Evolutionary conservation across 2,888 invertebrate species (phyloP).

Genomic region (Saturnia japonica): DNA sequence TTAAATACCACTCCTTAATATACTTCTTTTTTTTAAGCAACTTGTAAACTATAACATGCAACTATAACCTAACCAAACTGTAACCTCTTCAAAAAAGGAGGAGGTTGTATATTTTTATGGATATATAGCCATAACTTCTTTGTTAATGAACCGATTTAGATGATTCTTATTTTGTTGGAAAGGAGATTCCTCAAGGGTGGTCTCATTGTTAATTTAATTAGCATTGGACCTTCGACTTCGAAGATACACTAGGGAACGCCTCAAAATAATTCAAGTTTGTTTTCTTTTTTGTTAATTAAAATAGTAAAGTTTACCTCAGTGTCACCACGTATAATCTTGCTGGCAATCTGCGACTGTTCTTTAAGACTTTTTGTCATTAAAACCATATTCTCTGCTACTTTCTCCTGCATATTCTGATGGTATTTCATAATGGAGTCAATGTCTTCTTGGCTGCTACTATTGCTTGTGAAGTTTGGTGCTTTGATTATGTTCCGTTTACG

Average conservation of each 20-base stretch:
- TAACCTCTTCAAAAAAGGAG: no score
- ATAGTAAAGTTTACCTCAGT: constrained; percentile 83
- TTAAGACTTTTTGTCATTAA: constrained; percentile 92
- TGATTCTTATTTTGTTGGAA: no score
- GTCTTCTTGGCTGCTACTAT: constrained; percentile 83
- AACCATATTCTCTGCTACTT: constrained; percentile 97
- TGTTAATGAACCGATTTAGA: no score
- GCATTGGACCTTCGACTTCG: no score
- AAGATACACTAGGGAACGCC: no score
- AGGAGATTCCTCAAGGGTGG: no score
- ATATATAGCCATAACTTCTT: no score
- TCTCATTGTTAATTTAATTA: no score
- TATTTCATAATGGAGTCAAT: constrained; percentile 92
- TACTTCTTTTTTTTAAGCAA: neutral
- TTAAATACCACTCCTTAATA: neutral
- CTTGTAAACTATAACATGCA: neutral
- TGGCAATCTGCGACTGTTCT: constrained; percentile 94
- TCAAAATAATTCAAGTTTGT: no score
- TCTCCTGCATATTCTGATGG: constrained; percentile 94
- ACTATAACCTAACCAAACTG: no score
- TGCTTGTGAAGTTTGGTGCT: constrained; percentile 72
- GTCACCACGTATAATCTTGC: constrained; percentile 94
- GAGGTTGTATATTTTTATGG: no score
- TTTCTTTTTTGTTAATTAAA: no score
- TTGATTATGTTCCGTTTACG: constrained; percentile 81